Conservation (phyloP, 2,113 vertebrate genomes). For the Lota lota region DNA sequence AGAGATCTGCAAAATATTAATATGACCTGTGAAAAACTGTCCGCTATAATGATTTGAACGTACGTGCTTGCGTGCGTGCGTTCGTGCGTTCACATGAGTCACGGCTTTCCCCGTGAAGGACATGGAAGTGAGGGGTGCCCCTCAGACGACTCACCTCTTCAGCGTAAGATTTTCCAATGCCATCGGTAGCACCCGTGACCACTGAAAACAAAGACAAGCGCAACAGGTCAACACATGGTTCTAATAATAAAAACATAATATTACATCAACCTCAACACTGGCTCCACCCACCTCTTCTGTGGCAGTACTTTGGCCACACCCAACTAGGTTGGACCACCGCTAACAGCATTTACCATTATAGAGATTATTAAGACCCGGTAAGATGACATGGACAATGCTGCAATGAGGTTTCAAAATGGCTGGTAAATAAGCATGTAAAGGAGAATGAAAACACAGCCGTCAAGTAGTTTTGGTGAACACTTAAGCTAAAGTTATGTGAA, state of each 20-base stretch:
- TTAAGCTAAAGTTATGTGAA: no score
- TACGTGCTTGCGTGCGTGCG: not conserved
- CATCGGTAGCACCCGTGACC: conserved; percentile 93
- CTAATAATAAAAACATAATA: not conserved
- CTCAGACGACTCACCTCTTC: conserved; percentile 80
- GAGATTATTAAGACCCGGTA: no score
- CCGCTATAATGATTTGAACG: no score
- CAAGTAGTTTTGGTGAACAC: no score
- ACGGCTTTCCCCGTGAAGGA: conserved; percentile 48
- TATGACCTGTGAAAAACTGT: no score
- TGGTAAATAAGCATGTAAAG: no score
- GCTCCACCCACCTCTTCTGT: not conserved
- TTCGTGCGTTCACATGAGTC: conserved; percentile 41
- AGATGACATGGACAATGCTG: no score
- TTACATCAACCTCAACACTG: not conserved
- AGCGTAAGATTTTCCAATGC: conserved; percentile 94
- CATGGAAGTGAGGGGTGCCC: no score
- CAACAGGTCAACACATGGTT: not conserved
- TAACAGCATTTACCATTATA: not conserved
- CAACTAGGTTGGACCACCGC: not conserved
- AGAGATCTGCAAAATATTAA: no score
- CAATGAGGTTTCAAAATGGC: no score
- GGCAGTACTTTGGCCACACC: not conserved
- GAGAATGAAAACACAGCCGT: no score
- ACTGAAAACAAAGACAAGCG: conserved; percentile 68